Percentiles rank a stretch among this genome's conserved stretches.
phyloP scores from a whole-genome alignment of 2,113 vertebrate genomes.

The Phyllostomus discolor region DNA sequence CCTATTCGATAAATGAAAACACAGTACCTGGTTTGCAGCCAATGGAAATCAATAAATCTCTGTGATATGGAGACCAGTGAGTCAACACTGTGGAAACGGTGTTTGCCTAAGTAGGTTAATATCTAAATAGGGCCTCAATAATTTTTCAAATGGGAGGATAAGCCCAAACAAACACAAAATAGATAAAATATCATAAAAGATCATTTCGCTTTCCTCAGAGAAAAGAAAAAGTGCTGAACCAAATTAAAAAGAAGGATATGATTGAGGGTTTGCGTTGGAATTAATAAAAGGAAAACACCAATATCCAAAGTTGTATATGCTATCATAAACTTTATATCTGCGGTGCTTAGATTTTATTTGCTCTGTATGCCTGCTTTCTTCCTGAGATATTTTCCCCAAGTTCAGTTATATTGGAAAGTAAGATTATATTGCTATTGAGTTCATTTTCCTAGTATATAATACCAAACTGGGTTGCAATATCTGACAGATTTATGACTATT shows the following conservation, averaged over 20 bases:
- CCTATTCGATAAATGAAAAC: slow-evolving; percentile 1
- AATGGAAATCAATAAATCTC: background rate
- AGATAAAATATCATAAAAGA: slow-evolving; percentile 24
- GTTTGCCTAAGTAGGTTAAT: background rate
- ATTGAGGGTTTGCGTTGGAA: slow-evolving; percentile 74
- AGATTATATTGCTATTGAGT: slow-evolving; percentile 82
- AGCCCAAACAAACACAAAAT: background rate
- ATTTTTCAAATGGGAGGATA: slow-evolving; percentile 20
- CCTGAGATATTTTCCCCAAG: slow-evolving; percentile 76
- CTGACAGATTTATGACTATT: slow-evolving; percentile 81
- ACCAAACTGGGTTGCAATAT: slow-evolving; percentile 75
- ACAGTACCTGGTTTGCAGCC: background rate
- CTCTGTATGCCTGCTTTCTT: slow-evolving; percentile 77
- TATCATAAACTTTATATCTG: slow-evolving; percentile 81
- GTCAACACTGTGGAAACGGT: background rate
- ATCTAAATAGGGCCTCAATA: background rate
- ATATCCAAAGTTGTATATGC: slow-evolving; percentile 78
- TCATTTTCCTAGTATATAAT: slow-evolving; percentile 82
- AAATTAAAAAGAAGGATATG: slow-evolving; percentile 73
- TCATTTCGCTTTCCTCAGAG: slow-evolving; percentile 24
- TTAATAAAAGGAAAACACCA: slow-evolving; percentile 81
- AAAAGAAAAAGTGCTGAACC: slow-evolving; percentile 64
- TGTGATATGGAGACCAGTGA: background rate
- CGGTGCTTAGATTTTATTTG: slow-evolving; percentile 82
- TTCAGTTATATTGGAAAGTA: slow-evolving; percentile 83